Base-by-base conservation (phyloP, 1,140 invertebrate genomes). In the Sinella curviseta region DNA sequence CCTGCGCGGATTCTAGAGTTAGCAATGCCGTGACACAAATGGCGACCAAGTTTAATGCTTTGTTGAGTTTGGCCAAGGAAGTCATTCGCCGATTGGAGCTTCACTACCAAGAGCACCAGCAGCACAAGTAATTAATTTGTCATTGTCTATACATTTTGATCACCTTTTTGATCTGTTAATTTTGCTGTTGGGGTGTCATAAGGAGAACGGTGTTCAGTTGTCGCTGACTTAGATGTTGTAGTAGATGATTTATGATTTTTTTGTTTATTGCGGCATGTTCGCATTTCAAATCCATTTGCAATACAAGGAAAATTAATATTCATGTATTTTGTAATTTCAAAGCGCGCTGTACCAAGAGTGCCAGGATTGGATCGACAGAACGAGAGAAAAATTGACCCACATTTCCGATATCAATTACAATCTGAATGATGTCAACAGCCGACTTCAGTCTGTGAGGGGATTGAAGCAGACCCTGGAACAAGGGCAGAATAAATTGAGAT, bases 11-110 rank as follows among this genome's bases (percentile, higher is more conserved):
- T 85, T 96, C 96, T 0, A 90, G 95, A 82, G 93, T 98, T 48
- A 97, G 95, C 16, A 97, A 97, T 88, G 94, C 94, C 14, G 93
- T 98, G 36, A 97, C 96, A 36, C 95, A 97, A 86, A 87, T 98
- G 20, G 95, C 96, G 0, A 97, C 95, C 0, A 97, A 97, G 86
- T 98, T 98, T 84, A 97, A 97, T 86, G 92, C 94, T 0, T 87
- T 98, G n/a, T 86, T 97, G 28, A 95, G 95, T 0, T 85, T 96
- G 24, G 94, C 95, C 16, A 98, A 98, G 88, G 96, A 97, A 88
- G 92, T 96, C 17, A 96, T 97, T 94, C 89, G 95, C 84, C 89
- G 94, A 36, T 88, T 97, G 31, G 95, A 97, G 87, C 88, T 96
- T 55, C 94, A 96, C 86, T 97, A 95, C 87, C 94, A 96, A 90